Percentiles rank a stretch among this genome's conserved stretches.
Conservation (phyloP, 1,140 invertebrate species). For the Homarus americanus region DNA sequence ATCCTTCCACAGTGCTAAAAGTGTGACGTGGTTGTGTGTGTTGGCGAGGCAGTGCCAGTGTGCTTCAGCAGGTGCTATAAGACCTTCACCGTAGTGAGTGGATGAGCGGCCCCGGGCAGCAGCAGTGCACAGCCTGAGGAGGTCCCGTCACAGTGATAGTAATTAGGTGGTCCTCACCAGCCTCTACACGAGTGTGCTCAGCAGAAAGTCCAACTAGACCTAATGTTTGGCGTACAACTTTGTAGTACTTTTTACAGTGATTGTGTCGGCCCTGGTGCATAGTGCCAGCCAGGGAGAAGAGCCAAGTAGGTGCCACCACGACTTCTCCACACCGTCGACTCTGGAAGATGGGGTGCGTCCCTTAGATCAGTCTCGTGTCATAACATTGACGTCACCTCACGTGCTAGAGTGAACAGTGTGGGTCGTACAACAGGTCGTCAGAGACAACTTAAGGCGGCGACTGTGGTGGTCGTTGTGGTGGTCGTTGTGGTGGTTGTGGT, state of each 20-base stretch:
- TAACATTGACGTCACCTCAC: background rate
- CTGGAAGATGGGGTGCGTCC: background rate
- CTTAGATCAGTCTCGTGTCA: background rate
- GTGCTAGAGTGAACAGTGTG: background rate
- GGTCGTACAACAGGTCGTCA: background rate
- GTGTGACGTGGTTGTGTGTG: constrained; percentile 7
- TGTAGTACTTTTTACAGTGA: constrained; percentile 43
- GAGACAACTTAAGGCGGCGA: background rate
- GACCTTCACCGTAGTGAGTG: background rate
- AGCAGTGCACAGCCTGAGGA: background rate
- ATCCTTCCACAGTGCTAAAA: background rate
- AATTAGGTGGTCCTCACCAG: background rate
- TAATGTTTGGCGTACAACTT: constrained; percentile 40
- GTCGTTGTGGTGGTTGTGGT: background rate
- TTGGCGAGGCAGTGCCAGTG: background rate
- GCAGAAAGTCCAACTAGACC: constrained; percentile 5
- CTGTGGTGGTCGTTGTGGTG: background rate
- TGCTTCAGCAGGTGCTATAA: background rate
- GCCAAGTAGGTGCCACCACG: background rate
- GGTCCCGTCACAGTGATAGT: background rate
- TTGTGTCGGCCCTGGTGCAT: constrained; percentile 49
- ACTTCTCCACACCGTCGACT: no score
- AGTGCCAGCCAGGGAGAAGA: constrained; percentile 1
- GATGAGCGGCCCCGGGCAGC: background rate
- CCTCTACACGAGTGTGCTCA: background rate